These are phyloP conservation scores for Dolomedes plantarius DNA, from an alignment of 2,888 invertebrate species.

Conservation along the genomic window DNA sequence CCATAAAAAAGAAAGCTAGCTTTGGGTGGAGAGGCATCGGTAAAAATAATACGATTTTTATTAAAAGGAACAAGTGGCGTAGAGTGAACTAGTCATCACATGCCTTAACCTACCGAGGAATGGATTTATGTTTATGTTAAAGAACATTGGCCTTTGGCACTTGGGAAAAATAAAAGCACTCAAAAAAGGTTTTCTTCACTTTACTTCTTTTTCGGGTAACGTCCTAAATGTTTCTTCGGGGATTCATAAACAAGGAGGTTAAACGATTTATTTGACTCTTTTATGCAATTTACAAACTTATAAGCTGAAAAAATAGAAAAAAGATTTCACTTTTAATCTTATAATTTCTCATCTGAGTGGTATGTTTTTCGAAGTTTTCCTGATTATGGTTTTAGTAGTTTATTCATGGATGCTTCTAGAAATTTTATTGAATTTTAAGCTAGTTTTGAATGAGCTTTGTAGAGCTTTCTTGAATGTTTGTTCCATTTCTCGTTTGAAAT, in stretches of 20 bases:
- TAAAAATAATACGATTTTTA: background rate
- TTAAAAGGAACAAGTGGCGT: background rate
- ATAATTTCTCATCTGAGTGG: too few species aligned
- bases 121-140: background rate
- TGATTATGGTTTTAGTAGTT: too few species aligned
- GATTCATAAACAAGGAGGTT: background rate
- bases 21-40: too few species aligned
- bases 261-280: slow-evolving; percentile 1
- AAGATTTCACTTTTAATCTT: too few species aligned
- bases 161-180: background rate
- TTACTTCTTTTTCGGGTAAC: background rate
- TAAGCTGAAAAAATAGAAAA: background rate
- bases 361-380: too few species aligned
- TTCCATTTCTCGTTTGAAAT: too few species aligned
- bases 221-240: background rate
- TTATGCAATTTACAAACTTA: background rate
- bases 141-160: background rate
- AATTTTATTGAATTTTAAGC: too few species aligned
- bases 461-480: too few species aligned
- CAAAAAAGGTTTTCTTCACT: background rate
- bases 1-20: too few species aligned
- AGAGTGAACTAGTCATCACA: background rate
- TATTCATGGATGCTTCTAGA: too few species aligned
- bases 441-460: too few species aligned
- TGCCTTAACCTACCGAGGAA: background rate